A percentile compares a stretch with the other conserved stretches of the same genome.
Evolutionary conservation across 2,797 vertebrate genomes (phyloP).

Genomic region (Xiphorhynchus erythropygius): DNA sequence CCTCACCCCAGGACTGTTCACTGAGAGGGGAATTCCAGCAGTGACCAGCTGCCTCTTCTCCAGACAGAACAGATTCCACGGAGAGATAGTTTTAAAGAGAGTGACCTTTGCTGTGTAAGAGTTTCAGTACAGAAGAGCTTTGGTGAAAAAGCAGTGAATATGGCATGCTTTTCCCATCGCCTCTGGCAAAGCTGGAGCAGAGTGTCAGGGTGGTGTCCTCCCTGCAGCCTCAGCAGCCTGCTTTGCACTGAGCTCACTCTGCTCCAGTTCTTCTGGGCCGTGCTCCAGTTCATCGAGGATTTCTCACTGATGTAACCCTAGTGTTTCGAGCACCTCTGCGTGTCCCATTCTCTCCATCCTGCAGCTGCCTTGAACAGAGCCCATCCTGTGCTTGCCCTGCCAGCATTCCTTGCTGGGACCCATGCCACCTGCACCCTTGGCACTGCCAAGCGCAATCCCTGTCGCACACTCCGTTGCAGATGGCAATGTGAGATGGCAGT

Average conservation of each 20-base stretch:
- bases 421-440: background rate
- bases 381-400: background rate
- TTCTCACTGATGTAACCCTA: background rate
- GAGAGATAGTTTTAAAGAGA: background rate
- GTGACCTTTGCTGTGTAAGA: background rate
- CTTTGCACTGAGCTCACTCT: background rate
- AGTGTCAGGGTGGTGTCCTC: background rate
- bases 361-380: accelerated
- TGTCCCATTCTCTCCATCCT: accelerated
- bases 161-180: background rate
- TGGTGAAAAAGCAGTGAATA: background rate
- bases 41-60: background rate
- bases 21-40: accelerated
- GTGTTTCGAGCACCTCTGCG: background rate
- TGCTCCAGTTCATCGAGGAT: background rate
- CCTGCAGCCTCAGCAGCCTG: accelerated
- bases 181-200: background rate
- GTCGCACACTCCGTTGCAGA: accelerated
- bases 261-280: background rate
- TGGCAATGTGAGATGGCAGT: background rate
- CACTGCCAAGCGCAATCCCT: accelerated
- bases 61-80: background rate
- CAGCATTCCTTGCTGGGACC: background rate
- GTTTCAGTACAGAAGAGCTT: background rate
- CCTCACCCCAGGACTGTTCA: accelerated